Evolutionary conservation across 2,888 invertebrate genomes (phyloP).

Genomic region (Caenorhabditis parvicauda): DNA sequence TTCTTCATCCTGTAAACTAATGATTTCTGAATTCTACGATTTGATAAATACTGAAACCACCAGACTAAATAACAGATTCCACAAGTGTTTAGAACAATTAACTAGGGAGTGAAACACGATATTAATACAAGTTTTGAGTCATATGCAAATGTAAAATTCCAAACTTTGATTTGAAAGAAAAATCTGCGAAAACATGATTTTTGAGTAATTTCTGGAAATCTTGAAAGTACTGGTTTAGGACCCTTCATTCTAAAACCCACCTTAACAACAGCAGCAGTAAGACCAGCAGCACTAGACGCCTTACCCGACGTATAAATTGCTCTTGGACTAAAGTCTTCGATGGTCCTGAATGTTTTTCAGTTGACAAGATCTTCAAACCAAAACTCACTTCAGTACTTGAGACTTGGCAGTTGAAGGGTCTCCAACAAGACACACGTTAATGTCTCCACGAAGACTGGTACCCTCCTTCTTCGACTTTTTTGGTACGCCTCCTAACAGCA

Average conservation of each 20-base stretch:
- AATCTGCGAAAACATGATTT: no score
- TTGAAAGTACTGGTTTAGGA: no score
- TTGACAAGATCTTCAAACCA: background rate
- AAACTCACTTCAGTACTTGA: constrained; percentile 80
- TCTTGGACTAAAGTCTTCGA: constrained; percentile 87
- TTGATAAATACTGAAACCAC: background rate
- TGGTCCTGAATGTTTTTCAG: constrained; percentile 62
- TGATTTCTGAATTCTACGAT: background rate
- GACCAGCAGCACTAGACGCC: constrained; percentile 93
- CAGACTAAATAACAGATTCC: no score
- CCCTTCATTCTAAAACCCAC: constrained; percentile 3
- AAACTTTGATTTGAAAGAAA: no score
- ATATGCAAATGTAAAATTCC: no score
- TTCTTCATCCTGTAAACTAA: constrained; percentile 79
- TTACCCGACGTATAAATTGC: constrained; percentile 98
- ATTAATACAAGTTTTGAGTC: background rate
- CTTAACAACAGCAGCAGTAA: constrained; percentile 94
- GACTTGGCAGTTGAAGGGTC: constrained; percentile 99
- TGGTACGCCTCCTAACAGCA: constrained; percentile 94
- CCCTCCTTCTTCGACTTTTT: constrained; percentile 76
- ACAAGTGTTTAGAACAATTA: no score
- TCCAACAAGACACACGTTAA: constrained; percentile 95
- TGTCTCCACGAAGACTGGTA: constrained; percentile 88
- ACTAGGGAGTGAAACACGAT: background rate
- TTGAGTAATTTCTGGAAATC: no score